Evolutionary conservation across 1,140 invertebrate species (phyloP).

Genomic region (Papilio helenus): DNA sequence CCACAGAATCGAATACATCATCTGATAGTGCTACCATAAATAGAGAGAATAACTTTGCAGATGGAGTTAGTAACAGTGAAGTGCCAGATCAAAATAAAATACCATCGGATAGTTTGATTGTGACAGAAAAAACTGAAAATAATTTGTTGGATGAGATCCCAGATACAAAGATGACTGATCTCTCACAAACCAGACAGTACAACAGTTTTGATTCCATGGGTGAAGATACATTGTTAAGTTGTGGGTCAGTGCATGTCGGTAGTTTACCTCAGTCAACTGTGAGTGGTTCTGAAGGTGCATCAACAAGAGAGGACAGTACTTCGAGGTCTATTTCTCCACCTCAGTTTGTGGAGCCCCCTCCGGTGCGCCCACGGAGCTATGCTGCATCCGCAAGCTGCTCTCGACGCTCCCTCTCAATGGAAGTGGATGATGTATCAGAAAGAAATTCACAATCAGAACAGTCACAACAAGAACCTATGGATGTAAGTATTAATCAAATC

Average conservation of each 20-base stretch:
- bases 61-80: conserved; percentile 66
- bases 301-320: conserved; percentile 72
- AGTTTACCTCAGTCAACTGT: conserved; percentile 69
- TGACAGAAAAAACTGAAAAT: conserved; percentile 78
- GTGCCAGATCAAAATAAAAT: conserved; percentile 74
- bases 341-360: conserved; percentile 76
- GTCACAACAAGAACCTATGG: conserved; percentile 72
- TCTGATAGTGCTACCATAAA: conserved; percentile 54
- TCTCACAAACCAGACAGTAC: conserved; percentile 78
- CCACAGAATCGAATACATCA: conserved; percentile 62
- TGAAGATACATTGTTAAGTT: conserved; percentile 74
- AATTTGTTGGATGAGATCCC: conserved; percentile 81
- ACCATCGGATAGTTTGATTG: conserved; percentile 77
- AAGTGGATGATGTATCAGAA: conserved; percentile 78
- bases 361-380: conserved; percentile 65
- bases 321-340: conserved; percentile 75
- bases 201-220: conserved; percentile 80
- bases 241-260: conserved; percentile 71
- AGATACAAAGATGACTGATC: conserved; percentile 81
- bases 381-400: conserved; percentile 76
- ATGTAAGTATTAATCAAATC: conserved; percentile 55
- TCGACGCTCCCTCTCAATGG: conserved; percentile 75
- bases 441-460: conserved; percentile 74
- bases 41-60: conserved; percentile 68
- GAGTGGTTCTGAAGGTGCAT: conserved; percentile 67